Evolutionary conservation across 2,888 invertebrate genomes (phyloP), one percentile per base, ranked within the genome.

Genomic region (Parasteatoda lunata): DNA sequence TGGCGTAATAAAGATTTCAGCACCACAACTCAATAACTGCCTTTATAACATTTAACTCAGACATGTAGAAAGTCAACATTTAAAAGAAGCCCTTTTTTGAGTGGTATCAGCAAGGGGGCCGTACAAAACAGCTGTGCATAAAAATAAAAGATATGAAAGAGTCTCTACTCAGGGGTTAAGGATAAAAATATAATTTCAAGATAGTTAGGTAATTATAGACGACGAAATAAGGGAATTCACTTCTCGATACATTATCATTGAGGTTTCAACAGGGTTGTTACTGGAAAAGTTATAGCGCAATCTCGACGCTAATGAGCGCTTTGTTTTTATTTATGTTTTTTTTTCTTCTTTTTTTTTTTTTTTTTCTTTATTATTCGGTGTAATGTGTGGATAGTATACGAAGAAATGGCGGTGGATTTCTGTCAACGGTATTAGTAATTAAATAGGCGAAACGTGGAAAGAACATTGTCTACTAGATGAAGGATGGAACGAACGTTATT

Each of bases 191-290:
- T 59, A 59, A 13, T 13, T 13, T 13, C 9, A n/a, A 59, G 59
- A 59, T 59, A 59, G 59, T 59, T 13, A 59, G 11, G 59, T 59
- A 59, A 59, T 59, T 59, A 59, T 59, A 59, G 59, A 59, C 9
- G 59, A 59, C n/a, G 59, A n/a, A 13, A 59, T 59, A 9, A 59
- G 59, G 59, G 59, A 59, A 13, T 59, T n/a, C 59, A 7, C 59
- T 59, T 59, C 59, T n/a, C n/a, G 59, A 59, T 59, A 59, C n/a
- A 59, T 11, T 59, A 59, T 59, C 59, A 59, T 59, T 59, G 9
- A 59, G 59, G n/a, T 59, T 59, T 59, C 59, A 59, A 59, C 59
- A 59, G n/a, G 59, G 59, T n/a, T 59, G 59, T 59, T 59, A 59
- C 59, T 59, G 9, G 11, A 7, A 0, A 59, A n/a, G n/a, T 59